Evolutionary conservation across 2,888 invertebrate genomes (phyloP).

Genomic region (Gandaritis pyraliata): DNA sequence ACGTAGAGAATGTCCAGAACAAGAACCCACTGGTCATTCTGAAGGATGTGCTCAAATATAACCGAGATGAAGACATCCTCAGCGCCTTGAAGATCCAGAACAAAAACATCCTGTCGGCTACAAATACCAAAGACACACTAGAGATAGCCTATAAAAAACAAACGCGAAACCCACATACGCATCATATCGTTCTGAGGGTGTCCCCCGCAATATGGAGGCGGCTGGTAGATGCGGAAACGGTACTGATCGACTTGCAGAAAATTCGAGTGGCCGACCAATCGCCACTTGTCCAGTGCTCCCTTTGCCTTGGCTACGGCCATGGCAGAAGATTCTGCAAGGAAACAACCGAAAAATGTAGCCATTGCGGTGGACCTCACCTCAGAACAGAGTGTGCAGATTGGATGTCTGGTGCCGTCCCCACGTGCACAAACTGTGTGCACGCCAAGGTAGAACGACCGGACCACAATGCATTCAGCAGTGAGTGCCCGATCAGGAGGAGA

Average conservation of each 20-base stretch:
- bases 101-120: neutral
- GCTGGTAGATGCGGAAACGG: neutral
- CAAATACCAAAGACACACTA: neutral
- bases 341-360: conserved; percentile 30
- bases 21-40: neutral
- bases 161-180: neutral
- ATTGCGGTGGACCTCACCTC: conserved; percentile 38
- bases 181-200: neutral
- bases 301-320: conserved; percentile 39
- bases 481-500: neutral
- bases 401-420: neutral
- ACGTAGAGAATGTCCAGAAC: neutral
- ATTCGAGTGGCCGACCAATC: neutral
- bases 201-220: neutral
- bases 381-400: neutral
- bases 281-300: conserved; percentile 3
- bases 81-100: too few relatives aligned
- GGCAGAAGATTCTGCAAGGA: conserved; percentile 27
- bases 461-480: neutral
- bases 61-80: neutral
- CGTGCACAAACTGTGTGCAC: neutral
- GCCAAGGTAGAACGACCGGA: neutral
- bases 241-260: neutral
- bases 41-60: too few relatives aligned
- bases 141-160: neutral